phyloP scores from a whole-genome alignment of 2,888 invertebrate genomes.

The Meteorus colon region DNA sequence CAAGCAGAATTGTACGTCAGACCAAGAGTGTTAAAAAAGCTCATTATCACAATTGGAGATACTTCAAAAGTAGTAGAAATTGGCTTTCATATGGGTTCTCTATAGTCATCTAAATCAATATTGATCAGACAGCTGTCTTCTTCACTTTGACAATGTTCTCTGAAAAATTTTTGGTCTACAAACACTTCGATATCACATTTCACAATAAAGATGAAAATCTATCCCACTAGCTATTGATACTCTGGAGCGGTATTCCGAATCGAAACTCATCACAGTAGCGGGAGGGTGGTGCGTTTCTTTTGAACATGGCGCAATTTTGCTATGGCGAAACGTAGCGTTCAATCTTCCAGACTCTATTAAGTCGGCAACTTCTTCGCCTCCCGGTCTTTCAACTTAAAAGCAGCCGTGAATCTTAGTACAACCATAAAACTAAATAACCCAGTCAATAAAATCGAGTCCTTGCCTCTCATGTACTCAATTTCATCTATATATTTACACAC shows the following conservation, averaged over 20 bases:
- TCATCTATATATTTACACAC: background rate
- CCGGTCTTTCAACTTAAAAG: constrained; percentile 39
- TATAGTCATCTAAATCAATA: too few relatives aligned
- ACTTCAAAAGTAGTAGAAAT: too few relatives aligned
- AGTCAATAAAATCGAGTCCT: constrained; percentile 37
- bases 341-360: constrained; percentile 25
- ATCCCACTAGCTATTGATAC: background rate
- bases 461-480: constrained; percentile 36
- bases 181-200: background rate
- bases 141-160: too few relatives aligned
- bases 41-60: too few relatives aligned
- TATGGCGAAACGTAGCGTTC: constrained; percentile 2
- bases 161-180: too few relatives aligned
- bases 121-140: too few relatives aligned
- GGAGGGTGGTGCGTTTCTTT: too few relatives aligned
- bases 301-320: background rate
- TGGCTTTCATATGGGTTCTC: too few relatives aligned
- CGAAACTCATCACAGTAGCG: background rate
- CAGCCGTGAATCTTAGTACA: constrained; percentile 38
- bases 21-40: too few relatives aligned
- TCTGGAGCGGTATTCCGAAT: background rate
- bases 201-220: background rate
- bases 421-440: constrained; percentile 46
- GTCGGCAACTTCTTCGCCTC: constrained; percentile 24
- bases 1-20: too few relatives aligned